Evolutionary conservation across 2,797 vertebrate species (phyloP), one percentile per base, ranked within the genome.

Genomic region (Mormyrops boulengeri): DNA sequence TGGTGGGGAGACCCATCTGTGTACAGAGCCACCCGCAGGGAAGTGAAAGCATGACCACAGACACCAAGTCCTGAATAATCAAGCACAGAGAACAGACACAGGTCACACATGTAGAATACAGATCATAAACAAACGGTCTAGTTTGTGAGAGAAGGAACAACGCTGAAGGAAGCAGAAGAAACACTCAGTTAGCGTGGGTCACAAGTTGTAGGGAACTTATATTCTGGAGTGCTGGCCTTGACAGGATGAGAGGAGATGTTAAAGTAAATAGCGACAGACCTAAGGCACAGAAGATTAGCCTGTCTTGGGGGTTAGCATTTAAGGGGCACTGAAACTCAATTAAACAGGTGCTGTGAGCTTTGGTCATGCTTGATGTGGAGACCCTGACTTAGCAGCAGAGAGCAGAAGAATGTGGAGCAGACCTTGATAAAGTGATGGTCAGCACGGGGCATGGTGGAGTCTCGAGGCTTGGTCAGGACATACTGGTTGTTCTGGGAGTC

Each of bases 401-500:
- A 82, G 19, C 19, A 82, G 77, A 47, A n/a, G 77, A 47, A 41
- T 4, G 77, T 19, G 41, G 77, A 22, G 88, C 92, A 77, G 91
- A 98, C 97, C 97, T 98, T 99, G 92, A 99, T 98, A 93, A 99
- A 97, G 93, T 99, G 98, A 93, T 96, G 98, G 93, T 99, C 98
- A 0, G 98, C 97, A 17, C 97, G 97, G 0, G 99, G 97, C 93
- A 99, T 98, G 1, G 99, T 99, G 41, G 99, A 97, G 90, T 99
- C 98, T 30, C 98, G 94, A 41, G 99, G 99, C 92, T 98, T 98
- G 50, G 98, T 99, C 91, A 99, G 95, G 89, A 99, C 97, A 49
- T 99, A 99, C 93, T 98, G 98, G 95, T 99, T 99, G 93, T 98
- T 99, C 94, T 99, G 98, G 0, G 98, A 99, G 95, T 99, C 99